These are phyloP conservation scores for Phenganax stokvisi DNA, from an alignment of 92 coral and sea anemone species.

Conservation along the genomic window DNA sequence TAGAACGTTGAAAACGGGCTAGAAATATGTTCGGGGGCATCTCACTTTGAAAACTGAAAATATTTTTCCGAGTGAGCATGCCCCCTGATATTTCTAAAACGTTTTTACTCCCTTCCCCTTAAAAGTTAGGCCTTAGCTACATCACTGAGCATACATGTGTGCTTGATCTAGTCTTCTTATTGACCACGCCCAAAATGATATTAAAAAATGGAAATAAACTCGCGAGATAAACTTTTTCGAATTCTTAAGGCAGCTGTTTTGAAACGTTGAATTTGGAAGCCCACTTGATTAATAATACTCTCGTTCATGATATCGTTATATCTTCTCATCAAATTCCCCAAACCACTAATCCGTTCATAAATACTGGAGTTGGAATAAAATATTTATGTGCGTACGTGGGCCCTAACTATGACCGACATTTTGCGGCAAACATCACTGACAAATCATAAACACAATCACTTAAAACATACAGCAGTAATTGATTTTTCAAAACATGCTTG, in stretches of 20 bases:
- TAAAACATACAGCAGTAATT: neutral
- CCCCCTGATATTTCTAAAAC: no score
- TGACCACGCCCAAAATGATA: no score
- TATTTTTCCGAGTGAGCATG: no score
- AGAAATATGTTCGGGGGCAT: no score
- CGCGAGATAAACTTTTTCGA: neutral
- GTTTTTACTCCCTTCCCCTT: no score
- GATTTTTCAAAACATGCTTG: neutral
- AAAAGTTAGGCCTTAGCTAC: no score
- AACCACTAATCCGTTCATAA: neutral
- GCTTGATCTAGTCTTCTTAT: no score
- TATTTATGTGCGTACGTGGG: neutral
- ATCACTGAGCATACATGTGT: no score
- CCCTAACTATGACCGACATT: neutral
- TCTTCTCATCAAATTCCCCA: neutral
- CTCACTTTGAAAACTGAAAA: no score
- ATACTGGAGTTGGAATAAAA: constrained; percentile 4
- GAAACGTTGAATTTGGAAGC: neutral
- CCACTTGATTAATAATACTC: neutral
- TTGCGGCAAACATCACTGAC: neutral
- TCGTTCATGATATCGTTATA: neutral
- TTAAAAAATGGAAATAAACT: neutral
- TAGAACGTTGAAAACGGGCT: no score
- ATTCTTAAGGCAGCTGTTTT: neutral
- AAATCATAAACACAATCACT: neutral